Conservation (phyloP, 2,113 vertebrate species). For the Psephotus haematonotus region DNA sequence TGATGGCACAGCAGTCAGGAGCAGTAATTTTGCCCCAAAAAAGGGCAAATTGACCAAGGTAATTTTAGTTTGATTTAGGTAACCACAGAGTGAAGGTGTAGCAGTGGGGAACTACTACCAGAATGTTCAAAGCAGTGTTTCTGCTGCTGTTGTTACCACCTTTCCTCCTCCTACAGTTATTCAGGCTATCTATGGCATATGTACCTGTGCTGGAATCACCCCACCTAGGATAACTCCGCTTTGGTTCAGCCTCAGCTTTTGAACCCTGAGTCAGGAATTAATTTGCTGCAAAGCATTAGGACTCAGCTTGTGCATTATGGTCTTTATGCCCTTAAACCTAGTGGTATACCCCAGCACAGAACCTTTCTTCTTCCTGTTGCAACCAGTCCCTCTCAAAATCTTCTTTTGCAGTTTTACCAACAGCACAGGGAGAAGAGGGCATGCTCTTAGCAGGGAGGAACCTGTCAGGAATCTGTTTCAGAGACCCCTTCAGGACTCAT, state of each 20-base stretch:
- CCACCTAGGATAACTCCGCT: background rate
- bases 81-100: background rate
- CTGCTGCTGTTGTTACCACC: background rate
- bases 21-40: background rate
- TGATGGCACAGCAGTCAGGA: background rate
- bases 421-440: background rate
- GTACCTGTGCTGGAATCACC: background rate
- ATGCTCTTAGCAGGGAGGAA: background rate
- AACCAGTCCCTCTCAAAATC: background rate
- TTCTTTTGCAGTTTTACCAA: background rate
- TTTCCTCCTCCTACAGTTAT: background rate
- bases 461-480: background rate
- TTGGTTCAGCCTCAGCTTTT: background rate
- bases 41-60: background rate
- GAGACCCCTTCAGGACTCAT: background rate
- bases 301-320: background rate
- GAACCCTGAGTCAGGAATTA: background rate
- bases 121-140: background rate
- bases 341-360: fast-evolving
- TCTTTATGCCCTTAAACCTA: background rate
- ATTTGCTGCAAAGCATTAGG: background rate
- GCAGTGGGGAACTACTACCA: background rate
- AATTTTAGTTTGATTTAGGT: background rate
- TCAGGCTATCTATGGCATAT: background rate
- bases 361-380: background rate